Evolutionary conservation across 2,888 invertebrate species (phyloP), one percentile per base, ranked within the genome.

Genomic region (Pedicia rivosa): DNA sequence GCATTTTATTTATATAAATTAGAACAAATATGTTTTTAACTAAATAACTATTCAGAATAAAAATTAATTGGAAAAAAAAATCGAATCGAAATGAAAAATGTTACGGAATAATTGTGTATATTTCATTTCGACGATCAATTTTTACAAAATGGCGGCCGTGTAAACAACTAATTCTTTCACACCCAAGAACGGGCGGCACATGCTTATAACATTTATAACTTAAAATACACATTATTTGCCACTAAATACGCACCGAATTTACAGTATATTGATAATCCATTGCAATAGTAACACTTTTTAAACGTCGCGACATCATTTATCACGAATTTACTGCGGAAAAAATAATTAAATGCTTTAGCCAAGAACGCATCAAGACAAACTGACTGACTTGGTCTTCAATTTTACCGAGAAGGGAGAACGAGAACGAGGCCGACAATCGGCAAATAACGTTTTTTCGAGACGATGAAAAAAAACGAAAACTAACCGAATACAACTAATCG

Each of bases 161-260:
- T 32, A 32, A 32, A 32, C 31, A 32, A 32, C 31, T 12, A 19
- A 32, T 32, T 32, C 31, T n/a, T n/a, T 32, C 20, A 32, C 31
- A 32, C 31, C 31, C 31, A 32, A 32, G 15, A 32, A 32, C 19
- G 20, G 19, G 31, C 31, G 31, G 31, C 31, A 32, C 31, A 32
- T 32, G 31, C 19, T 32, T 32, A 17, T 32, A 19, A 17, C 17
- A 29, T 28, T 28, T 14, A 13, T 15, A 15, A 15, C 15, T 28
- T 28, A 14, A 28, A 15, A 14, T 28, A 13, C 15, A 28, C 9
- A 28, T 14, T 28, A 15, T 15, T 9, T 13, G 28, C 14, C 28
- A 28, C 28, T 15, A 28, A 10, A 28, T 28, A 15, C 14, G 15
- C 7, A 14, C 9, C 28, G 15, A 13, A 12, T 15, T 28, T 28